Percentiles rank a stretch among this genome's conserved stretches.
Conservation (phyloP, 2,888 invertebrate species). For the Eupelmus urozonus region DNA sequence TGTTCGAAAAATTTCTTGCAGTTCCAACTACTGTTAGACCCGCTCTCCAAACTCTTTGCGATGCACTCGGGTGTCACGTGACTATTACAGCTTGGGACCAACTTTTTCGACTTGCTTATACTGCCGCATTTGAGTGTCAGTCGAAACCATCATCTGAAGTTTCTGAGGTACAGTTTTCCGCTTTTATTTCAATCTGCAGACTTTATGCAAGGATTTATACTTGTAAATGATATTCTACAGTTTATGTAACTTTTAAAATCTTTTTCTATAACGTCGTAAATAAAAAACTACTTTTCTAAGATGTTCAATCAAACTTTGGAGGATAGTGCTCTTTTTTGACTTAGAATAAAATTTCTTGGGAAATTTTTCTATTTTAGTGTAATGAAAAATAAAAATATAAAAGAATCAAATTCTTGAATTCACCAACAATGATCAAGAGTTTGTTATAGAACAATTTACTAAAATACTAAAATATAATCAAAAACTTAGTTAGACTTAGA, state of each 20-base stretch:
- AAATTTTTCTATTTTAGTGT: no score
- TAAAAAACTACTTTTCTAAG: not conserved
- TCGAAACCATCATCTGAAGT: slow-evolving; percentile 65
- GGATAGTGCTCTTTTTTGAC: no score
- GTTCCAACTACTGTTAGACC: slow-evolving; percentile 85
- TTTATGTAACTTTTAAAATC: not conserved
- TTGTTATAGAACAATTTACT: no score
- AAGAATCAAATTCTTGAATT: no score
- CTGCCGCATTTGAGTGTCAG: slow-evolving; percentile 76
- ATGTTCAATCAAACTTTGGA: no score
- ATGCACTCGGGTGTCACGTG: slow-evolving; percentile 87
- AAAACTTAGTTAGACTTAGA: no score
- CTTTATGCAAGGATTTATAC: not conserved
- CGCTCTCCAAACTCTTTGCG: slow-evolving; percentile 86
- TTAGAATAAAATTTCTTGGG: no score
- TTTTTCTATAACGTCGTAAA: not conserved
- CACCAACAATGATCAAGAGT: no score
- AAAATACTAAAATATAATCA: no score
- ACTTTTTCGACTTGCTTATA: slow-evolving; percentile 79
- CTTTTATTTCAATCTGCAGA: slow-evolving; percentile 5
- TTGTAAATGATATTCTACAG: not conserved
- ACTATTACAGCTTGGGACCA: slow-evolving; percentile 91
- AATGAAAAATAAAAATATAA: no score
- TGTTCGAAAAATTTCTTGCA: slow-evolving; percentile 54
- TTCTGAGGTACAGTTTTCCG: slow-evolving; percentile 64